A percentile compares a stretch with the other conserved stretches of the same genome.
phyloP scores from a whole-genome alignment of 2,888 invertebrate species.

The Pseudanteris insignis region DNA sequence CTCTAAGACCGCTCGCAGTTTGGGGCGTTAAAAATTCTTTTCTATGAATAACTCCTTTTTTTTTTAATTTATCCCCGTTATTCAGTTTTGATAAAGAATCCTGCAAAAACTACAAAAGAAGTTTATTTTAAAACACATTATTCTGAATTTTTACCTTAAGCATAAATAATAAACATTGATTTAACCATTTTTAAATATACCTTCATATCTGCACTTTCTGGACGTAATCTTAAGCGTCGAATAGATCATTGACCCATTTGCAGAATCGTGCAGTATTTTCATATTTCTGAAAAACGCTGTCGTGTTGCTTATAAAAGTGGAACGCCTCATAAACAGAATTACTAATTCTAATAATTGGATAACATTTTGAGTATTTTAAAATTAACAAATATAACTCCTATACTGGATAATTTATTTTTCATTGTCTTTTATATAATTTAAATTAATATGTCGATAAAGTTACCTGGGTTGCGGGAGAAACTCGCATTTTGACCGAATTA shows the following conservation, averaged over 20 bases:
- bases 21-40: slow-evolving; percentile 36
- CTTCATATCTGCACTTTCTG: neutral
- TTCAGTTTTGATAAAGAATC: slow-evolving; percentile 16
- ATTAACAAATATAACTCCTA: too few species aligned
- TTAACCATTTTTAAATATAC: neutral
- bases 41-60: slow-evolving; percentile 14
- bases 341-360: too few species aligned
- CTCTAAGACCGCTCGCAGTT: slow-evolving; percentile 44
- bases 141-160: too few species aligned
- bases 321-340: neutral
- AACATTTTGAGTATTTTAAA: too few species aligned
- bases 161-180: too few species aligned
- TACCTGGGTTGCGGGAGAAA: slow-evolving; percentile 3
- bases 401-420: too few species aligned
- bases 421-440: neutral
- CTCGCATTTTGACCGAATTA: slow-evolving; percentile 7
- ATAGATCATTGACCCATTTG: neutral
- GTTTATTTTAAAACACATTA: neutral
- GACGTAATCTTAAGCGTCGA: slow-evolving; percentile 1
- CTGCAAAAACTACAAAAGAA: slow-evolving; percentile 1
- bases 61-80: slow-evolving; percentile 37
- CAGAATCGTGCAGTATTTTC: neutral
- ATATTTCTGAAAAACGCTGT: neutral
- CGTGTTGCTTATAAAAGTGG: neutral
- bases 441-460: neutral